Conservation (phyloP, 1,140 invertebrate genomes). For the Trichomalopsis sarcophagae region DNA sequence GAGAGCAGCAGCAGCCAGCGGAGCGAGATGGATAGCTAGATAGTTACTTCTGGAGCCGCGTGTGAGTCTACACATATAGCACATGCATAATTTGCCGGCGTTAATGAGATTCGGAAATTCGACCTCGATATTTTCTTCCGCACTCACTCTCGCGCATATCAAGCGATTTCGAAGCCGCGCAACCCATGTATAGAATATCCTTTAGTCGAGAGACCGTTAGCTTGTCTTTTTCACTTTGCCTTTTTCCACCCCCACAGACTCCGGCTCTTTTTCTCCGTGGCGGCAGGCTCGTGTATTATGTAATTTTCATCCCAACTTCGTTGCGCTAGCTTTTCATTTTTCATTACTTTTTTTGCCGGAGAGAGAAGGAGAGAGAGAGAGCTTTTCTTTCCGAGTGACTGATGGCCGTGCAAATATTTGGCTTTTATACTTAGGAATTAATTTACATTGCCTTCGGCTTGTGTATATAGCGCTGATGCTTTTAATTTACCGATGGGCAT, state of each 20-base stretch:
- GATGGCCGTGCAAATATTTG: slow-evolving; percentile 1
- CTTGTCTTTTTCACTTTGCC: background rate
- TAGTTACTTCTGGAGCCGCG: background rate
- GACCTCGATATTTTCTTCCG: slow-evolving; percentile 14
- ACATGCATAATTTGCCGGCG: slow-evolving; percentile 17
- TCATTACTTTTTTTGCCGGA: slow-evolving; percentile 3
- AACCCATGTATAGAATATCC: background rate
- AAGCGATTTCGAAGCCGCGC: background rate
- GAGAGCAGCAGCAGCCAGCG: background rate
- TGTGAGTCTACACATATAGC: background rate
- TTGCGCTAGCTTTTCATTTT: slow-evolving; percentile 2
- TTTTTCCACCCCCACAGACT: background rate
- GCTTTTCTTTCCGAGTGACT: background rate
- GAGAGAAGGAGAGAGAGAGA: background rate
- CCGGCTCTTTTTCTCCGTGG: background rate
- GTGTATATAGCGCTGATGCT: background rate
- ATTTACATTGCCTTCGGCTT: background rate
- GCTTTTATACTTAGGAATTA: background rate
- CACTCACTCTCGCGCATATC: background rate
- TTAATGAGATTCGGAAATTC: slow-evolving; percentile 47
- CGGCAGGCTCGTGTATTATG: slow-evolving; percentile 15
- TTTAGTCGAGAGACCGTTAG: background rate
- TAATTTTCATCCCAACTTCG: slow-evolving; percentile 32
- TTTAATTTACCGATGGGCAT: background rate
- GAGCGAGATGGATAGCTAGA: background rate